Conservation (phyloP, 2,113 vertebrate genomes). For the Mionectes macconnelli region DNA sequence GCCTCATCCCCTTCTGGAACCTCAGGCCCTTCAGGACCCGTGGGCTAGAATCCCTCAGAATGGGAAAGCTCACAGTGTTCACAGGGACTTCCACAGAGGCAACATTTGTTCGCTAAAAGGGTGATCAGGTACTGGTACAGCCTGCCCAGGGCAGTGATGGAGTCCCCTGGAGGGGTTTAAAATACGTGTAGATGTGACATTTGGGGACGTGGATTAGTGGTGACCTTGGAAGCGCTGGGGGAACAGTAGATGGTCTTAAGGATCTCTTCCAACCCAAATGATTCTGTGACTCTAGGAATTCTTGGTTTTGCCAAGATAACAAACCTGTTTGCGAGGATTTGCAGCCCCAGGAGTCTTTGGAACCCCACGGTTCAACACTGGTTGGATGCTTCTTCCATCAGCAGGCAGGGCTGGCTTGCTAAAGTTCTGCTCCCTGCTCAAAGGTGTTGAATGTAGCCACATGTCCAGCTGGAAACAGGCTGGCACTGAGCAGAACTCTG, state of each 20-base stretch:
- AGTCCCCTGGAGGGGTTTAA: background rate
- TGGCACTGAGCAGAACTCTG: background rate
- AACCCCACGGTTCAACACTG: accelerated
- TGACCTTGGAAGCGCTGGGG: background rate
- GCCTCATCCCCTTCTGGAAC: background rate
- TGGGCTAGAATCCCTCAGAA: background rate
- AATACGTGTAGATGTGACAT: accelerated
- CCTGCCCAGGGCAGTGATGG: background rate
- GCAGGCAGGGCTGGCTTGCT: background rate
- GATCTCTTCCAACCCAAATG: background rate
- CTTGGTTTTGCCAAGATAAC: background rate
- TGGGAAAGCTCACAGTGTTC: accelerated
- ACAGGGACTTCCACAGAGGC: background rate
- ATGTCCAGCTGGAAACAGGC: background rate
- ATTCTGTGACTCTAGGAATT: background rate
- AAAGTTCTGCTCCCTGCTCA: background rate
- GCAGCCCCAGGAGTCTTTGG: background rate
- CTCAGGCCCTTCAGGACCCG: accelerated
- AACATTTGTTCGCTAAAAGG: accelerated
- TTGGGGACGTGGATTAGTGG: too few species aligned
- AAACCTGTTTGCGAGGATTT: accelerated
- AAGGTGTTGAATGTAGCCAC: accelerated
- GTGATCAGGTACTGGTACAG: background rate
- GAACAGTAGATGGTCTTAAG: background rate
- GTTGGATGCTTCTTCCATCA: background rate